Conservation (phyloP, 1,140 invertebrate species). For the Ceratosolen solmsi region DNA sequence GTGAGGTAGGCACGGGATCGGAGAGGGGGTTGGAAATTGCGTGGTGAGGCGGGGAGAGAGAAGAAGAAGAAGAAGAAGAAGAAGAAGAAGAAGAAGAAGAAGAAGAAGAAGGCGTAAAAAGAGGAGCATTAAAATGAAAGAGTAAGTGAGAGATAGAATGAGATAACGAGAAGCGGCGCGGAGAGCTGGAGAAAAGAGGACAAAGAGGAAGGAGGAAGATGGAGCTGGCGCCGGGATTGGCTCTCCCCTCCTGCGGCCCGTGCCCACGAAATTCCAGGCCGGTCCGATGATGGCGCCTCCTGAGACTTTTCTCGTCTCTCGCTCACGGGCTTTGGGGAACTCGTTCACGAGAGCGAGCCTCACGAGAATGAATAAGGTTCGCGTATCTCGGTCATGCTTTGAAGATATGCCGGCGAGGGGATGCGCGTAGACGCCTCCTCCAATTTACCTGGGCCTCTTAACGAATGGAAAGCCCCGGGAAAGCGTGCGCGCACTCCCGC, state of each 20-base stretch:
- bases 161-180: constrained; percentile 51
- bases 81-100: not conserved
- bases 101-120: constrained; percentile 34
- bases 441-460: not conserved
- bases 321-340: not conserved
- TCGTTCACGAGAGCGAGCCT: not conserved
- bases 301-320: not conserved
- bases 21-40: too few species aligned
- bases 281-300: constrained; percentile 35
- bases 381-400: constrained; percentile 25
- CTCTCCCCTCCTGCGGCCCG: not conserved
- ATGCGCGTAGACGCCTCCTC: not conserved
- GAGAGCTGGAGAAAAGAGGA: constrained; percentile 52
- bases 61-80: constrained; percentile 20
- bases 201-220: constrained; percentile 44
- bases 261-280: constrained; percentile 26
- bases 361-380: not conserved
- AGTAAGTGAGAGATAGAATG: constrained; percentile 52
- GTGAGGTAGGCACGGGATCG: not conserved
- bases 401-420: not conserved
- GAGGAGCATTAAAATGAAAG: constrained; percentile 45
- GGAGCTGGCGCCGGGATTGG: constrained; percentile 33
- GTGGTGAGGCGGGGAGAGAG: too few species aligned
- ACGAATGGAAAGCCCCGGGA: not conserved
- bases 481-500: too few species aligned